Conservation (phyloP, 2,888 invertebrate genomes). For the Temnothorax ravouxi region DNA sequence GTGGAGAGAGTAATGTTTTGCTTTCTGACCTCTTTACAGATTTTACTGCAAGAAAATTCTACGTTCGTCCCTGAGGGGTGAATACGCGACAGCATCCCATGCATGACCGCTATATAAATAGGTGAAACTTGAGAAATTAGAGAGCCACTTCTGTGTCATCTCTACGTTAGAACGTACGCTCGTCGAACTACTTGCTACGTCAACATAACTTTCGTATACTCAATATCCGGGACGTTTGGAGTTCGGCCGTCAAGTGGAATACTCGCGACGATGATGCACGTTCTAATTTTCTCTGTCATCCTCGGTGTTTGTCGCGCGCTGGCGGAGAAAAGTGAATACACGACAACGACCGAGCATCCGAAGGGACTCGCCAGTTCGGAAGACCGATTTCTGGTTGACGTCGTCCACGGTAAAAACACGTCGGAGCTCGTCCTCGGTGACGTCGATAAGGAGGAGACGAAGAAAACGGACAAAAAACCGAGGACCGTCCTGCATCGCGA, state of each 20-base stretch:
- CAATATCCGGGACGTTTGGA: not conserved
- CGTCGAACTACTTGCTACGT: slow-evolving; percentile 20
- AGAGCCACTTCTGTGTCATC: slow-evolving; percentile 75
- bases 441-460: slow-evolving; percentile 45
- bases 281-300: slow-evolving; percentile 29
- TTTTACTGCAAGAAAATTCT: not conserved
- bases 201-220: not conserved
- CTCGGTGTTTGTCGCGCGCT: slow-evolving; percentile 42
- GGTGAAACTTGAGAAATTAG: slow-evolving; percentile 80
- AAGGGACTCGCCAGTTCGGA: slow-evolving; percentile 26
- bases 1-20: not conserved
- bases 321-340: slow-evolving; percentile 54
- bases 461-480: slow-evolving; percentile 71
- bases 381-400: slow-evolving; percentile 45
- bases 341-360: slow-evolving; percentile 37
- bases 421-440: slow-evolving; percentile 48
- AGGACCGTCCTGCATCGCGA: slow-evolving; percentile 69
- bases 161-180: slow-evolving; percentile 30
- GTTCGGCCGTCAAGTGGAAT: slow-evolving; percentile 21
- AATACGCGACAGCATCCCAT: slow-evolving; percentile 70
- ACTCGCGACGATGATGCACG: slow-evolving; percentile 52
- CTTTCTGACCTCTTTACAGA: not conserved
- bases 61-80: slow-evolving; percentile 75
- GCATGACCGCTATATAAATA: slow-evolving; percentile 81
- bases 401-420: slow-evolving; percentile 60